Evolutionary conservation across 1,140 invertebrate genomes (phyloP), one percentile per base, ranked within the genome.

Genomic region (Macrostomum lignano): DNA sequence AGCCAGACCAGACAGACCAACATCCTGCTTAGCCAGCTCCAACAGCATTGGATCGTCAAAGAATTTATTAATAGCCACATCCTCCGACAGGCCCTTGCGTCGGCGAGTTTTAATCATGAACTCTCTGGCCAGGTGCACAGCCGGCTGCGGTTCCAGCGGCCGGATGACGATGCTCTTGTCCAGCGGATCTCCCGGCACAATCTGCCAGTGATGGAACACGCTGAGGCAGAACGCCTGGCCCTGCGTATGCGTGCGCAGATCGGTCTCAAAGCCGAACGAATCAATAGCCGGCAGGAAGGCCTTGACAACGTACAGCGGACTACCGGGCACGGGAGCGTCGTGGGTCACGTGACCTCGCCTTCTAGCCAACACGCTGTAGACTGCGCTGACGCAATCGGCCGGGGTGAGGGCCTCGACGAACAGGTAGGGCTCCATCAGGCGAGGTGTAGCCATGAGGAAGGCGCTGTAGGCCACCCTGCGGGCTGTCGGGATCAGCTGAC

Each of bases 31-130:
- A 0, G 91, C 91, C 42, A 98, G 62, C 60, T 98, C 91, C 41
- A 98, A 55, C 69, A 98, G 79, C 88, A 98, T 98, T 62, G 91
- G 91, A 67, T 98, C 88, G 50, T 98, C 91, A 62, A 98, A 98
- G 69, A 98, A 98, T 58, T 98, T 98, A 58, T 96, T 96, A 49
- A 98, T 96, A 25, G 81, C 93, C 1, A 98, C 91, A 58, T 98
- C 91, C 55, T 98, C 91, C 41, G 79, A 88, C 0, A 98, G 65
- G 13, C 91, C 59, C 48, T 98, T 98, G 39, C 91, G 65, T 41
- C 91, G 61, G 3, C 91, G 61, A 1, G 91, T 96, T 55, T 98
- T 98, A 26, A 98, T 73, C 91, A 98, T 98, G 49, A 98, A 98
- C 58, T 98, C 91, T 40, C 91, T 64, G 0, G 91, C 91, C 37